Evolutionary conservation across 2,797 vertebrate genomes (phyloP).

Genomic region (Tolypeutes matacus): DNA sequence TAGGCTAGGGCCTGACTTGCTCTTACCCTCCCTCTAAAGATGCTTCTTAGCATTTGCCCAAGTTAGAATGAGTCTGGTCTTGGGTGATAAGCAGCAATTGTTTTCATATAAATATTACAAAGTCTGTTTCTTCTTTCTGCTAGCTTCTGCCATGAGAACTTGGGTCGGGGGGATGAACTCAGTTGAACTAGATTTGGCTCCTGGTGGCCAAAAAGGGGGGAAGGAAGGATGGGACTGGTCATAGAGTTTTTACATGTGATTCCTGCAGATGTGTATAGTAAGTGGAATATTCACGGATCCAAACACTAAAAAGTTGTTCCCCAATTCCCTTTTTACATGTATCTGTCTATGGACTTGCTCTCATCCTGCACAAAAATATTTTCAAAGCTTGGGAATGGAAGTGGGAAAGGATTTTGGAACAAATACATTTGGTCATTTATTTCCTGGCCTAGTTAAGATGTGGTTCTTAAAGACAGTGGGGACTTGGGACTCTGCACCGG

Average conservation of each 20-base stretch:
- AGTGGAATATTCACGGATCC: background rate
- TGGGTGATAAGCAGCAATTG: background rate
- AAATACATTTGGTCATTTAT: background rate
- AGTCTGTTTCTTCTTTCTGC: background rate
- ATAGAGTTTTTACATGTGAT: background rate
- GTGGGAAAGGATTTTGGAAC: background rate
- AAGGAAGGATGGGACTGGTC: background rate
- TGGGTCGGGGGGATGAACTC: background rate
- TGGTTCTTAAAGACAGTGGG: background rate
- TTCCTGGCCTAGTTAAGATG: constrained; percentile 34
- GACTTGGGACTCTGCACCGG: too few relatives aligned
- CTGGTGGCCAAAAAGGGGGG: background rate
- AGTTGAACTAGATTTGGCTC: background rate
- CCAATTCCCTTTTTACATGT: background rate
- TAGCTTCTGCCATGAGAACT: background rate
- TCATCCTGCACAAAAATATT: background rate
- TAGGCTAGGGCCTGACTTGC: background rate
- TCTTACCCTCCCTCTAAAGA: background rate
- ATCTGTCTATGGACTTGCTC: background rate
- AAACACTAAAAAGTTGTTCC: background rate
- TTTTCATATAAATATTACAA: background rate
- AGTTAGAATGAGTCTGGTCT: background rate
- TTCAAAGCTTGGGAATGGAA: constrained; percentile 12
- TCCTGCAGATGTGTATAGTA: background rate
- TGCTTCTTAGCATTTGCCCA: background rate